Evolutionary conservation across 2,797 vertebrate species (phyloP).

Genomic region (Distichodus sexfasciatus): DNA sequence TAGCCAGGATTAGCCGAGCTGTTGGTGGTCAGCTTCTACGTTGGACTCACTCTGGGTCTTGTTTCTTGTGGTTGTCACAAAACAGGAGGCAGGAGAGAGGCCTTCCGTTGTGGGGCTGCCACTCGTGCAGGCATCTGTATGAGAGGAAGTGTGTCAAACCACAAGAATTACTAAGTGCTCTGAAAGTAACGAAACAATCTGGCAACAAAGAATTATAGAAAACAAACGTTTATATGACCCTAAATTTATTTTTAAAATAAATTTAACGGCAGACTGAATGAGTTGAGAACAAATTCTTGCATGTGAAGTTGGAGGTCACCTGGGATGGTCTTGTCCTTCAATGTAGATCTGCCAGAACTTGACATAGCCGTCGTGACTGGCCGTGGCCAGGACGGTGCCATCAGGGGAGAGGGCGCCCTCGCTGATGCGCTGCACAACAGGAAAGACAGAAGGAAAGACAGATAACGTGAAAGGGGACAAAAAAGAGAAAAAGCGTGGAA

Average conservation of each 20-base stretch:
- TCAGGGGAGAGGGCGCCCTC: conserved; percentile 97
- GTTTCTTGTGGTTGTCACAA: conserved; percentile 98
- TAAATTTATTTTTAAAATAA: too few species aligned
- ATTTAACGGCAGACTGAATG: too few species aligned
- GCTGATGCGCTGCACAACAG: conserved; percentile 81
- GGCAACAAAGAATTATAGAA: too few species aligned
- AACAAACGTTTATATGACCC: too few species aligned
- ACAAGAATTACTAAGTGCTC: background rate
- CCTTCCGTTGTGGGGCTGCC: conserved; percentile 89
- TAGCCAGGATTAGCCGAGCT: conserved; percentile 13
- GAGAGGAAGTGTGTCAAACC: background rate
- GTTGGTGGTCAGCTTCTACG: background rate
- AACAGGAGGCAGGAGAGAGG: conserved; percentile 97
- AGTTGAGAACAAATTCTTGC: background rate
- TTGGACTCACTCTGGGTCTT: conserved; percentile 93
- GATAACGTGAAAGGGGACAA: too few species aligned
- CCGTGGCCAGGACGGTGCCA: conserved; percentile 94
- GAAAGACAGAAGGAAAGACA: too few species aligned
- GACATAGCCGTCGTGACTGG: conserved; percentile 95
- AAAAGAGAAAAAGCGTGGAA: too few species aligned
- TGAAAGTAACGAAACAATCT: too few species aligned
- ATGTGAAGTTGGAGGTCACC: conserved; percentile 65
- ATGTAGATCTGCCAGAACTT: conserved; percentile 99
- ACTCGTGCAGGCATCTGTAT: conserved; percentile 93
- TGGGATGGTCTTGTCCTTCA: conserved; percentile 90